Evolutionary conservation across 2,888 invertebrate genomes (phyloP), one percentile per base, ranked within the genome.

Genomic region (Theretra japonica): DNA sequence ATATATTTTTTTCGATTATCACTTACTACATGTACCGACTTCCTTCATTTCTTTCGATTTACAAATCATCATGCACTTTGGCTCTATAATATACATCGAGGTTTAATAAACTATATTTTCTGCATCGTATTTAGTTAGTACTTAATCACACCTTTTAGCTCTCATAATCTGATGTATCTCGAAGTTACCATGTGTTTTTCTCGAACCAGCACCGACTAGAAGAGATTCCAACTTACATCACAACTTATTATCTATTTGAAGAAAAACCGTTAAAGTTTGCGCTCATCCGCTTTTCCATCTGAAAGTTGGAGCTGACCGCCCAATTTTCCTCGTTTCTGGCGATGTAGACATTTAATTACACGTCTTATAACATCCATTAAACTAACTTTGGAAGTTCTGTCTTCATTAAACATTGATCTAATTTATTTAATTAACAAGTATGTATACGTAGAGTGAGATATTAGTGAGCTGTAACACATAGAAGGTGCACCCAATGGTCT

Each of bases 341-440:
- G 65, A 48, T 65, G 65, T 41, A 15, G 48, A 53, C 53, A 48
- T 65, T 62, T 62, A 48, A 65, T 65, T 65, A 65, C 5, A 62
- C 33, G 19, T 65, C 41, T 65, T 28, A 41, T 62, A 23, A 41
- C 23, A 15, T 65, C 23, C 23, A 65, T 65, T 48, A 65, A 4
- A 15, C 4, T 4, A n/a, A 15, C 41, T 41, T 41, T 41, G 11
- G 15, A 41, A 11, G 41, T 11, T 41, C 15, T 41, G 41, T 41
- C 41, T 41, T 41, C 41, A 11, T 41, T 11, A 41, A 41, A 15
- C 11, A 41, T 41, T 41, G 41, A 41, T 15, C 41, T 41, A n/a
- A 2, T 41, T 41, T 41, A 41, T 15, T 41, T 41, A 15, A 41
- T 41, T 11, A 15, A 41, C 28, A 28, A 28, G 1, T 41, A 41